These are phyloP conservation scores for Apamea anceps DNA, from an alignment of 2,888 invertebrate genomes.

Conservation along the genomic window DNA sequence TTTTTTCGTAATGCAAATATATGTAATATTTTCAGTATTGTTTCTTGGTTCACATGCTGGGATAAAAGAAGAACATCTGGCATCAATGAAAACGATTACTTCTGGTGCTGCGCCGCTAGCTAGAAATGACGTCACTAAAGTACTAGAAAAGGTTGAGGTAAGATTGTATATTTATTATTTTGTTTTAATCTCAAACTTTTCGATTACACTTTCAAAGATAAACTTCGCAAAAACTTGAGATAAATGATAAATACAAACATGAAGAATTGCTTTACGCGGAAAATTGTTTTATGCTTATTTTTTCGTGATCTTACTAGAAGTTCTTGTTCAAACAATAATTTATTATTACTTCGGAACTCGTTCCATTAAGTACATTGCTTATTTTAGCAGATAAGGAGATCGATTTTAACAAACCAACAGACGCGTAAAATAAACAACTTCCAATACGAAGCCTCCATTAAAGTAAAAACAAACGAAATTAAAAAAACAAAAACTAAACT, in stretches of 20 bases:
- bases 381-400: background rate
- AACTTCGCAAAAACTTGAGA: background rate
- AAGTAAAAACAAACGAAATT: slow-evolving; percentile 14
- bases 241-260: background rate
- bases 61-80: slow-evolving; percentile 89
- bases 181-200: background rate
- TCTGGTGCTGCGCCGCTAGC: slow-evolving; percentile 93
- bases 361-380: background rate
- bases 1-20: too few species aligned
- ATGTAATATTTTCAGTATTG: slow-evolving; percentile 87
- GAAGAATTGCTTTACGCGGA: background rate
- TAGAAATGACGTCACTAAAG: slow-evolving; percentile 86
- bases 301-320: background rate
- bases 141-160: slow-evolving; percentile 85
- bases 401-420: slow-evolving; percentile 26
- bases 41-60: slow-evolving; percentile 92
- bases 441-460: slow-evolving; percentile 28
- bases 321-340: background rate
- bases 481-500: slow-evolving; percentile 24
- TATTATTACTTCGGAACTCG: background rate
- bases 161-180: slow-evolving; percentile 6
- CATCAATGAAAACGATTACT: slow-evolving; percentile 87
- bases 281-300: background rate
- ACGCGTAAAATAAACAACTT: slow-evolving; percentile 28
- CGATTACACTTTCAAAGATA: background rate